Conservation (phyloP, 2,888 invertebrate genomes). For the Ichneumoninae sp. region DNA sequence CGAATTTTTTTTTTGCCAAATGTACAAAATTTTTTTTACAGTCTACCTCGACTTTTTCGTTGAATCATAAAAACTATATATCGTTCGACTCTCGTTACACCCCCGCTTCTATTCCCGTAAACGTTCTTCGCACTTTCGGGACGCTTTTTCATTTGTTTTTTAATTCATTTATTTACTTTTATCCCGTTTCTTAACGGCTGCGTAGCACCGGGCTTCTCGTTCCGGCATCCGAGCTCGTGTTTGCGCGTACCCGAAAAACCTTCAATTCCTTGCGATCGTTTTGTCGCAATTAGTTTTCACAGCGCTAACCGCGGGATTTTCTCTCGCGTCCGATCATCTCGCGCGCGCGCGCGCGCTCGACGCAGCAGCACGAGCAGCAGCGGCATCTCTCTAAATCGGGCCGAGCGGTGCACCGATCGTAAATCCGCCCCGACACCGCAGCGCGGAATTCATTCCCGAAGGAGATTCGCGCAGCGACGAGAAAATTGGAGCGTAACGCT, state of each 20-base stretch:
- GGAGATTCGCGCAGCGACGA: slow-evolving; percentile 70
- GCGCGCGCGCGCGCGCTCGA: background rate
- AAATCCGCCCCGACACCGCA: slow-evolving; percentile 75
- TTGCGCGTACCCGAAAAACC: slow-evolving; percentile 40
- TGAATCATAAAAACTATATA: background rate
- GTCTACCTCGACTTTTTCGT: background rate
- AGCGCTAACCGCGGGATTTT: slow-evolving; percentile 60
- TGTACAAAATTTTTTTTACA: background rate
- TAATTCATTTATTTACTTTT: background rate
- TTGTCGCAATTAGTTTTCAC: slow-evolving; percentile 77
- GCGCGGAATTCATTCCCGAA: slow-evolving; percentile 74
- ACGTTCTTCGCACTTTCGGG: slow-evolving; percentile 54
- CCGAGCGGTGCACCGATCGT: slow-evolving; percentile 71
- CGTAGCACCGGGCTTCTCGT: slow-evolving; percentile 44
- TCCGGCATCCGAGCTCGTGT: slow-evolving; percentile 34
- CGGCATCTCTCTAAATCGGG: slow-evolving; percentile 72
- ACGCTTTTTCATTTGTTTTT: slow-evolving; percentile 2
- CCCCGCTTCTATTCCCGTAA: slow-evolving; percentile 60
- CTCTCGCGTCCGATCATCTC: slow-evolving; percentile 45
- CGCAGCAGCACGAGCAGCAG: slow-evolving; percentile 8
- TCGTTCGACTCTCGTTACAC: slow-evolving; percentile 30
- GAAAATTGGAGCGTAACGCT: slow-evolving; percentile 78
- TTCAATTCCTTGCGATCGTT: slow-evolving; percentile 70
- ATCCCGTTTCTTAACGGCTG: slow-evolving; percentile 41
- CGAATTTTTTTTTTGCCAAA: background rate